phyloP scores from a whole-genome alignment of 2,888 invertebrate species.

The Lordiphosa fenestrarum region DNA sequence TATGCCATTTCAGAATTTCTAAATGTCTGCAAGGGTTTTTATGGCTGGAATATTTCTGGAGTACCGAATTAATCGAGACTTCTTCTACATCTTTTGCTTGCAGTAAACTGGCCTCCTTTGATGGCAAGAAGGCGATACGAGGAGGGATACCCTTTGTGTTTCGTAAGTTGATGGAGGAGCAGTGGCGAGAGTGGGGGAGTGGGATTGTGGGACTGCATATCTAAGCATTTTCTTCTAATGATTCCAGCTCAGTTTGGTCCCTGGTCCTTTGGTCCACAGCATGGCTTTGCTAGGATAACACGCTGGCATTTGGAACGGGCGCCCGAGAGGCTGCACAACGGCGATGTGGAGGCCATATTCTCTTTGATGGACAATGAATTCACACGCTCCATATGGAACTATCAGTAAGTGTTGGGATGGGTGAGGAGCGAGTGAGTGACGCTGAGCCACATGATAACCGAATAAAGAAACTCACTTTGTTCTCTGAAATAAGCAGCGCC shows the following conservation, averaged over 20 bases:
- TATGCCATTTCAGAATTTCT: constrained; percentile 62
- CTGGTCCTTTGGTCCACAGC: constrained; percentile 97
- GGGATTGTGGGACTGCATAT: neutral
- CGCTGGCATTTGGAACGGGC: constrained; percentile 95
- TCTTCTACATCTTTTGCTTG: constrained; percentile 71
- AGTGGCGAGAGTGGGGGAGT: neutral
- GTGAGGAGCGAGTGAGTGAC: no score
- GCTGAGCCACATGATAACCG: no score
- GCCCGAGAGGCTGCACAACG: constrained; percentile 92
- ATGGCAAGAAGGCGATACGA: constrained; percentile 96
- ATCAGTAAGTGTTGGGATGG: constrained; percentile 84
- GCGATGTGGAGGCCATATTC: constrained; percentile 95
- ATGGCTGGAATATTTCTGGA: constrained; percentile 39
- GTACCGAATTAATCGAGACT: constrained; percentile 42
- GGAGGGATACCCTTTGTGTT: constrained; percentile 98
- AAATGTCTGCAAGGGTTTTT: constrained; percentile 74
- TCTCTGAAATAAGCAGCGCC: no score
- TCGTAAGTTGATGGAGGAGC: constrained; percentile 86
- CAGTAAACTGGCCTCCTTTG: constrained; percentile 97
- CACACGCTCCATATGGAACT: constrained; percentile 96
- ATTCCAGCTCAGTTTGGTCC: constrained; percentile 94
- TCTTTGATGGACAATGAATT: constrained; percentile 95
- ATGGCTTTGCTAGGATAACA: constrained; percentile 96
- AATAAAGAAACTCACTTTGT: no score
- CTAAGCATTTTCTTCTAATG: constrained; percentile 1